Conservation (phyloP, 1,140 invertebrate species). For the Doryteuthis pealeii region DNA sequence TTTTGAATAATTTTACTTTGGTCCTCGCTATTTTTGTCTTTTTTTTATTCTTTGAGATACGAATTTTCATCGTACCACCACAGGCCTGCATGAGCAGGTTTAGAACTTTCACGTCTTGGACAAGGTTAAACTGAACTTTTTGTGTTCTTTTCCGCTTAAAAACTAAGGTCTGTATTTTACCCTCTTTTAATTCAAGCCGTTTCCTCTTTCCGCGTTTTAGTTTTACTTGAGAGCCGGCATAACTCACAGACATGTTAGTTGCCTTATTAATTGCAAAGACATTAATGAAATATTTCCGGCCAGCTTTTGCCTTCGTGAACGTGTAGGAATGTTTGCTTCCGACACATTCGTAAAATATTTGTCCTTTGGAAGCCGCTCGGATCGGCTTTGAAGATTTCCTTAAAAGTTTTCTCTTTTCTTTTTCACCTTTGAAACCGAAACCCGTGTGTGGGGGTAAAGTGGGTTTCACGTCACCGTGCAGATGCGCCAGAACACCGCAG, state of each 20-base stretch:
- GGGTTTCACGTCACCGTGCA: conserved; percentile 35
- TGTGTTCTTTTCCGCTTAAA: conserved; percentile 24
- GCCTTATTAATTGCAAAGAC: conserved; percentile 49
- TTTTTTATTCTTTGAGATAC: conserved; percentile 22
- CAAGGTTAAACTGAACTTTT: conserved; percentile 6
- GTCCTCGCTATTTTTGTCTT: conserved; percentile 23
- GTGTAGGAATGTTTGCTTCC: conserved; percentile 46
- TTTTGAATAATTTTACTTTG: conserved; percentile 32
- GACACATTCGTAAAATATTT: conserved; percentile 46
- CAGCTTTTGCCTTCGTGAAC: conserved; percentile 37
- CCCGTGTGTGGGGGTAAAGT: conserved; percentile 27
- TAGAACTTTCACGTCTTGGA: not conserved
- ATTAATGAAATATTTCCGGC: conserved; percentile 53
- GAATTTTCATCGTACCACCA: conserved; percentile 25
- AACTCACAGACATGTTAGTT: conserved; percentile 43
- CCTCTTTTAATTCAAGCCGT: conserved; percentile 26
- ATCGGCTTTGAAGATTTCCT: conserved; percentile 29
- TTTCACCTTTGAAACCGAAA: conserved; percentile 47
- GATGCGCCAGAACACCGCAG: conserved; percentile 43
- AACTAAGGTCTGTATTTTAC: conserved; percentile 32
- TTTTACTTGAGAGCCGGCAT: conserved; percentile 38
- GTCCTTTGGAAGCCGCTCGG: conserved; percentile 22
- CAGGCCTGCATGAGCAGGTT: conserved; percentile 32
- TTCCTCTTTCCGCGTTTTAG: conserved; percentile 29
- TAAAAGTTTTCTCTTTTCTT: conserved; percentile 20